Evolutionary conservation across 2,113 vertebrate genomes (phyloP).

Genomic region (Odobenus rosmarus): DNA sequence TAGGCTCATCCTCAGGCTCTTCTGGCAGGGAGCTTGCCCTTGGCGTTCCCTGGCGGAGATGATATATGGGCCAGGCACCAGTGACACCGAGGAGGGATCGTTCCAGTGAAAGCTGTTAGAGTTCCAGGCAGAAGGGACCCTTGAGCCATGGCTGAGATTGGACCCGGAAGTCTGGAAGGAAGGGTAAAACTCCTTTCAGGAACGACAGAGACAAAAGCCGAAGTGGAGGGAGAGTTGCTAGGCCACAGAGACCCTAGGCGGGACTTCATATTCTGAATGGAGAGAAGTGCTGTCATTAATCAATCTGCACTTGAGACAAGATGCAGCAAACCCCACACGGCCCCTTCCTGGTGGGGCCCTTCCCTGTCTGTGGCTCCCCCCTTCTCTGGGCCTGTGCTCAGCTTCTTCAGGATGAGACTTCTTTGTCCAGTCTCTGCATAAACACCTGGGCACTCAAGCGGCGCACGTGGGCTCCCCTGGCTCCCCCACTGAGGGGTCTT

Average conservation of each 20-base stretch:
- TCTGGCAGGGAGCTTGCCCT: not conserved
- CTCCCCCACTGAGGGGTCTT: not conserved
- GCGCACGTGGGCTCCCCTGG: not conserved
- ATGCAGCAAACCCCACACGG: too few relatives aligned
- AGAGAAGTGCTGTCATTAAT: not conserved
- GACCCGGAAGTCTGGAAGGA: too few relatives aligned
- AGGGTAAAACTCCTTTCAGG: not conserved
- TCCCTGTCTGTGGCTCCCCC: not conserved
- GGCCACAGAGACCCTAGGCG: not conserved
- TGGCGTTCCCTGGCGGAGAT: accelerated
- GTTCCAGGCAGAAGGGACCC: not conserved
- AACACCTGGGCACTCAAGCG: not conserved
- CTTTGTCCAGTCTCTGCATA: not conserved
- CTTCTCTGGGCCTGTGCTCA: too few relatives aligned
- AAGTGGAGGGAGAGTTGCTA: not conserved
- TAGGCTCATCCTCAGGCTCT: not conserved
- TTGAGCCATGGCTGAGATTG: not conserved
- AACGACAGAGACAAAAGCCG: not conserved
- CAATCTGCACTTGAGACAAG: not conserved
- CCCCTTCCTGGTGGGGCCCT: not conserved
- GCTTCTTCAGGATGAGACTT: not conserved
- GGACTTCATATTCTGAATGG: not conserved
- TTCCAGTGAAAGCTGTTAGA: not conserved
- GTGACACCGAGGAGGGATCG: not conserved
- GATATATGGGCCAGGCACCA: accelerated